Base-by-base conservation (phyloP, 2,888 invertebrate genomes). In the Cosmorhoe ocellata region DNA sequence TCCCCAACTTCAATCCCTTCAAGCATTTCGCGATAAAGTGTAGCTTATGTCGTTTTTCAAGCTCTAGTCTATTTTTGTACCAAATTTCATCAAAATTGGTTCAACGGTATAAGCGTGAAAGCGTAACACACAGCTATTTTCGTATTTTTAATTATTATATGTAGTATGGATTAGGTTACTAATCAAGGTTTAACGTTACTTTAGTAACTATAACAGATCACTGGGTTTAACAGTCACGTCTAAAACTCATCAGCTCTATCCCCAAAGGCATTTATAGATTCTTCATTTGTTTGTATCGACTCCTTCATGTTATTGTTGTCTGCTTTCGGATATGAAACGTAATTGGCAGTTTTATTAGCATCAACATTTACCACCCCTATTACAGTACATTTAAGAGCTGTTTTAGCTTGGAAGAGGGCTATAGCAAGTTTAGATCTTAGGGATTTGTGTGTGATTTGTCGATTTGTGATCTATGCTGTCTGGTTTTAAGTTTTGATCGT, bases 251-350 rank as follows among this genome's bases (percentile, higher is more conserved):
- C 44, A 73, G 38, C 51, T 59, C 65, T 60, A 54, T 46, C 63
- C 67, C 71, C 72, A 83, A 85, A 82, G 81, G 75, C 84, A 83
- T 88, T 85, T 87, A 88, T 84, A 87, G 89, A 86, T 87, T 83
- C 86, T 86, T 88, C 88, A 89, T 89, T 87, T 88, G 80, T 87
- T 78, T 81, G 72, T 81, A 84, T 87, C 84, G 88, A 88, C 82
- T 81, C 84, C 70, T 83, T 83, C 85, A 85, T 86, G 82, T 85
- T 84, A 87, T 83, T 86, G 83, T 87, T 76, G 67, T 81, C 81
- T 78, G 70, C 74, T 78, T 69, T 73, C 69, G 71, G 74, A 76
- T 79, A 81, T 76, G 68, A 74, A 74, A 76, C 67, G 79, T 84
- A 84, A 87, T 87, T 84, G 84, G 72, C 70, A 74, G 73, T 76